Evolutionary conservation across 2,113 vertebrate species (phyloP).

Genomic region (Laterallus jamaicensis): DNA sequence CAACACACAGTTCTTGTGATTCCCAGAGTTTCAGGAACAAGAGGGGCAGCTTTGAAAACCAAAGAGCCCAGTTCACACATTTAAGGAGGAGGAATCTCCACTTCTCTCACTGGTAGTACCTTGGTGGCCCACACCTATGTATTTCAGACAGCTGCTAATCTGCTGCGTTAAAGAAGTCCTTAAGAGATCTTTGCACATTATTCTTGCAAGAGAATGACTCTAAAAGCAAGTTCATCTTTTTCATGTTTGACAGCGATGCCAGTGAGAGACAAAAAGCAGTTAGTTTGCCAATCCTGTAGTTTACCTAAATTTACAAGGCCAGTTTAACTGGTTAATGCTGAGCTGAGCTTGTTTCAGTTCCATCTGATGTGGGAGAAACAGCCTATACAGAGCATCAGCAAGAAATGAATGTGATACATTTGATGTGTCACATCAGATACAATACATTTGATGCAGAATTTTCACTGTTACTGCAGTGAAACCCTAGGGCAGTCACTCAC

Average conservation of each 20-base stretch:
- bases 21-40: fast-evolving
- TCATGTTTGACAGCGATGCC: not conserved
- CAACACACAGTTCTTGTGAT: not conserved
- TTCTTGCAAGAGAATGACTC: not conserved
- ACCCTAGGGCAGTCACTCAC: not conserved
- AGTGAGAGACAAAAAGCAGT: not conserved
- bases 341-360: not conserved
- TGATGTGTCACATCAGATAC: too few relatives aligned
- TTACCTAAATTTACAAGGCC: not conserved
- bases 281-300: not conserved
- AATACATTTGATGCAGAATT: not conserved
- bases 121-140: not conserved
- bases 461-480: not conserved
- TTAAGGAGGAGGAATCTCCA: not conserved
- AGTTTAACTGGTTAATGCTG: not conserved
- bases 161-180: not conserved
- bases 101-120: not conserved
- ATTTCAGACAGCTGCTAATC: not conserved
- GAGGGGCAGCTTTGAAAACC: not conserved
- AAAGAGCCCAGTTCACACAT: not conserved
- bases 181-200: not conserved
- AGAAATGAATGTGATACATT: not conserved
- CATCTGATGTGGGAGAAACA: not conserved
- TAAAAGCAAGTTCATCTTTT: not conserved
- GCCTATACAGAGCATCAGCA: not conserved